phyloP scores from a whole-genome alignment of 37 sponge, comb jelly and placozoan species.

The Ephydatia muelleri region DNA sequence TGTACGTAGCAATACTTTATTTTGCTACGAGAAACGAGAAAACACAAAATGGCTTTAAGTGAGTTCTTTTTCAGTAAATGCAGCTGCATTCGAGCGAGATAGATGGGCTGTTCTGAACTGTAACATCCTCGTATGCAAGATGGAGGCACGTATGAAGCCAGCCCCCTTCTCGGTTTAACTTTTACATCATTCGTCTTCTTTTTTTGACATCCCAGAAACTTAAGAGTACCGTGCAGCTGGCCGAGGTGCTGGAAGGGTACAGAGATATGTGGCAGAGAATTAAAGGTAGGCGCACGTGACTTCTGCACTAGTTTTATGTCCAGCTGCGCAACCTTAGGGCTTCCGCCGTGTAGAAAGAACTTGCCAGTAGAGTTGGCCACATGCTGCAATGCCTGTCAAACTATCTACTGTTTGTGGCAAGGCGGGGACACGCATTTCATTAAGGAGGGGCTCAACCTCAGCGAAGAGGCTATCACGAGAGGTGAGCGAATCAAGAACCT shows the following conservation, averaged over 20 bases:
- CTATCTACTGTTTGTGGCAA: background rate
- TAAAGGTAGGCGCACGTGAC: background rate
- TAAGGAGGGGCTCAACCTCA: background rate
- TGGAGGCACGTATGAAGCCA: background rate
- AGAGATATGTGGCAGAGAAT: slow-evolving; percentile 22
- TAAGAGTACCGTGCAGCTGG: background rate
- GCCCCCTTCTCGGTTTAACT: background rate
- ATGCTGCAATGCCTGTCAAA: background rate
- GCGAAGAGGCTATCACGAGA: background rate
- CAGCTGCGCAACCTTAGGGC: background rate
- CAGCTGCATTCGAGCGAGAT: slow-evolving; percentile 7
- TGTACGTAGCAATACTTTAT: no score
- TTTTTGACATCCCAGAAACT: background rate
- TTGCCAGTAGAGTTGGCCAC: background rate
- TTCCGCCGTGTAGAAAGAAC: background rate
- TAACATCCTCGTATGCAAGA: slow-evolving; percentile 22
- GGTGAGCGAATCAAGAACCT: background rate
- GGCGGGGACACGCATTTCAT: background rate
- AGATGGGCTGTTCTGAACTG: slow-evolving; percentile 1
- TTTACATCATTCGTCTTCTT: background rate
- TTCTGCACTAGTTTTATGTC: background rate
- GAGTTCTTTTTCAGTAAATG: background rate
- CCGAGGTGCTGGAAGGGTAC: background rate
- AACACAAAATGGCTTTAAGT: no score
- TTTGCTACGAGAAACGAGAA: no score